phyloP scores from a whole-genome alignment of 2,113 vertebrate species.

The Bos indicus region DNA sequence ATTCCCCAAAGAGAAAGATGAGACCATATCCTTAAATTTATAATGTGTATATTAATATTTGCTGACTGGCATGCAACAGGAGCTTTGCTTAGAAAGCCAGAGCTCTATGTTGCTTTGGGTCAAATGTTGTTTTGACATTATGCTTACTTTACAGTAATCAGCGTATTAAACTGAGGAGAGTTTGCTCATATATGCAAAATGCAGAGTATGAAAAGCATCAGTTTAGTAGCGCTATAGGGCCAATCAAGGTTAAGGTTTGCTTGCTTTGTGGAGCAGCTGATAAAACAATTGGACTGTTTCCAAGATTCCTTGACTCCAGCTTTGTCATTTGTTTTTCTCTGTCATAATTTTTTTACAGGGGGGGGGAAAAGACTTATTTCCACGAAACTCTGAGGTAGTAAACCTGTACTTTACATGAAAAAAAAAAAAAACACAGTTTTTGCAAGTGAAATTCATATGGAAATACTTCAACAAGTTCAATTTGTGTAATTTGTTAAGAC shows the following conservation, averaged over 20 bases:
- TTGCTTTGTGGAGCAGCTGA: constrained; percentile 69
- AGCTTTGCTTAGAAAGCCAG: neutral
- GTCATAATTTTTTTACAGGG: constrained; percentile 48
- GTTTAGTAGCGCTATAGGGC: constrained; percentile 58
- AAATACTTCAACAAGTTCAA: constrained; percentile 51
- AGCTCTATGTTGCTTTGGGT: constrained; percentile 28
- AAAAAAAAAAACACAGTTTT: constrained; percentile 52
- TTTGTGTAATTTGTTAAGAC: constrained; percentile 54
- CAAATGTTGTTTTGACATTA: constrained; percentile 61
- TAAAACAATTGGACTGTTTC: constrained; percentile 71
- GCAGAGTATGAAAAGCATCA: constrained; percentile 50
- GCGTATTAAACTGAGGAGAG: constrained; percentile 51
- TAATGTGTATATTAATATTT: neutral
- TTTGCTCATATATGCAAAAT: constrained; percentile 47
- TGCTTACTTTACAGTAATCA: constrained; percentile 66
- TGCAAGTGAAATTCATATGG: constrained; percentile 55
- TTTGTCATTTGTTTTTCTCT: constrained; percentile 74
- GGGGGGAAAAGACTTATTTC: constrained; percentile 1
- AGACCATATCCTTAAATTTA: constrained; percentile 24
- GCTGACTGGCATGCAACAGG: neutral
- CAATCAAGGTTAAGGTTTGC: constrained; percentile 59
- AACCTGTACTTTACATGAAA: constrained; percentile 59
- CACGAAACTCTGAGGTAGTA: constrained; percentile 68
- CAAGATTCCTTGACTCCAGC: constrained; percentile 67
- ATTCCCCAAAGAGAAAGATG: constrained; percentile 40